phyloP scores from a whole-genome alignment of 2,113 vertebrate genomes.

The Tonatia bakeri region DNA sequence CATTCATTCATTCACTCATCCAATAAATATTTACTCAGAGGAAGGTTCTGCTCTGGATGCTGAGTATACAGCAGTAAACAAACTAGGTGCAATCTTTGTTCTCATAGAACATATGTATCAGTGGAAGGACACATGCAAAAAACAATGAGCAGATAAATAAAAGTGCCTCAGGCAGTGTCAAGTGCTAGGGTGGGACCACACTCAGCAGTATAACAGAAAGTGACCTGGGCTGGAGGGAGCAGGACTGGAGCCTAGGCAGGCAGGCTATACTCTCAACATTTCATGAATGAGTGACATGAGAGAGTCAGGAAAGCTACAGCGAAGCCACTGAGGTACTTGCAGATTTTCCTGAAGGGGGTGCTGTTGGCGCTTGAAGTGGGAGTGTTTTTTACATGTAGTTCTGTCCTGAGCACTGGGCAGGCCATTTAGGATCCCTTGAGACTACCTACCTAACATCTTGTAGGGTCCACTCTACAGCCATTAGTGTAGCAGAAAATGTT shows the following conservation, averaged over 20 bases:
- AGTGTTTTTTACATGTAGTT: not conserved
- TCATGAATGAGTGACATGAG: not conserved
- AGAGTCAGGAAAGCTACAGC: not conserved
- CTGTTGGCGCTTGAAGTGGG: too few relatives aligned
- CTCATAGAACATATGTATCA: not conserved
- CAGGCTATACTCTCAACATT: not conserved
- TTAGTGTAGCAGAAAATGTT: not conserved
- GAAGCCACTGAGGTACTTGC: not conserved
- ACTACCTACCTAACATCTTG: not conserved
- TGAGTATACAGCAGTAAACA: not conserved
- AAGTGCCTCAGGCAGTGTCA: not conserved
- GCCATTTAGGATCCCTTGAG: not conserved
- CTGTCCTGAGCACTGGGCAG: not conserved
- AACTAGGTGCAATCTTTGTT: not conserved
- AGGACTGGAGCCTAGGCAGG: not conserved
- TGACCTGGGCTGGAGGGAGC: not conserved
- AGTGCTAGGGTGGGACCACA: not conserved
- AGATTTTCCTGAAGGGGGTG: not conserved
- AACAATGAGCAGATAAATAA: not conserved
- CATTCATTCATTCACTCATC: not conserved
- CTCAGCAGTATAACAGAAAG: rapidly evolving
- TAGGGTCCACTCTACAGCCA: too few relatives aligned
- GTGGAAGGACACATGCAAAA: not conserved
- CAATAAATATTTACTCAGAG: not conserved
- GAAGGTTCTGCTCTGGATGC: not conserved